Conservation (phyloP, 1,140 invertebrate species). For the Drosophila paulistorum region DNA sequence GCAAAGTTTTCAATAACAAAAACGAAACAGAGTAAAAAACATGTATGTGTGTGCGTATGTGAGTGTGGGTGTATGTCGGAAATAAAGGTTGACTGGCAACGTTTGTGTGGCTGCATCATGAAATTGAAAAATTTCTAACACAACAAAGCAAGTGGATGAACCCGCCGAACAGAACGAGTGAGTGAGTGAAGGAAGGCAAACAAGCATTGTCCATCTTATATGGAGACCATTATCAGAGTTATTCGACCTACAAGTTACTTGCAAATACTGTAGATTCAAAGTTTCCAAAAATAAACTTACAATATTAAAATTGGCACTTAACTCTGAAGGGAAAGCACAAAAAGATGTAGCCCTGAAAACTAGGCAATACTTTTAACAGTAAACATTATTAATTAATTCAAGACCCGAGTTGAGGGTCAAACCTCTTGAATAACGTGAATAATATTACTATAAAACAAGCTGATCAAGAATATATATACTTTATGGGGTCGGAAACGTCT, state of each 20-base stretch:
- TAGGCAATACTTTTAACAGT: too few relatives aligned
- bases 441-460: too few relatives aligned
- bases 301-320: too few relatives aligned
- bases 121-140: conserved; percentile 59
- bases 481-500: too few relatives aligned
- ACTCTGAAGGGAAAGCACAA: too few relatives aligned
- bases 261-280: too few relatives aligned
- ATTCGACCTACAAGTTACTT: not conserved
- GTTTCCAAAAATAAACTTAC: too few relatives aligned
- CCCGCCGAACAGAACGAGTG: not conserved
- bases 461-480: too few relatives aligned
- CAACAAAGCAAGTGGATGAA: conserved; percentile 22
- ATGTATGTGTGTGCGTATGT: conserved; percentile 13
- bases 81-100: conserved; percentile 21
- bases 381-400: too few relatives aligned
- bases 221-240: not conserved
- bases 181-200: conserved; percentile 14
- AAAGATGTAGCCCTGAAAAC: too few relatives aligned
- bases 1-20: conserved; percentile 2
- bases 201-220: not conserved
- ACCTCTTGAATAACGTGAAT: too few relatives aligned
- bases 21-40: conserved; percentile 29
- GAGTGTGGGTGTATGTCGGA: conserved; percentile 7
- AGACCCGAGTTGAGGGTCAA: too few relatives aligned
- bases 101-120: conserved; percentile 46